A percentile compares a stretch with the other conserved stretches of the same genome.
Conservation (phyloP, 2,113 vertebrate species). For the Archocentrus centrarchus region DNA sequence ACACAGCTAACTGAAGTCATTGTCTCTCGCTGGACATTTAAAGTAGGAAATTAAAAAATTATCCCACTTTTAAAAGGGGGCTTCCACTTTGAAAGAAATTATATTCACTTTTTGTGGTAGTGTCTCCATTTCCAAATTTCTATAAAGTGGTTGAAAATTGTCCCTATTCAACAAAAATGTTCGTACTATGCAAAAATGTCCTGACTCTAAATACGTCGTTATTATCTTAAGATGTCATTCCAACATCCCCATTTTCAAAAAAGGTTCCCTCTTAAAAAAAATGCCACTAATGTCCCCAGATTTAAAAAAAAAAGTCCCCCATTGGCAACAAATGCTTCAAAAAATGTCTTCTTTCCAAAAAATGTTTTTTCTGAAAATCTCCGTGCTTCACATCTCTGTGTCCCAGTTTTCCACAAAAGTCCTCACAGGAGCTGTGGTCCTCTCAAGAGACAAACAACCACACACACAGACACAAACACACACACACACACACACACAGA, state of each 20-base stretch:
- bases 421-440: not conserved
- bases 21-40: not conserved
- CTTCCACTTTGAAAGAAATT: not conserved
- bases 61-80: not conserved
- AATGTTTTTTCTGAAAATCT: not conserved
- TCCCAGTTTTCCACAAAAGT: not conserved
- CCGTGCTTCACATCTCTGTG: not conserved
- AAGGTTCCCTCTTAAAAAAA: not conserved
- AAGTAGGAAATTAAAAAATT: not conserved
- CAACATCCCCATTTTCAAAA: not conserved
- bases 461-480: not conserved
- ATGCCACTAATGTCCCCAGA: not conserved
- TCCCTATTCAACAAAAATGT: no score
- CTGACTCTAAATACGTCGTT: not conserved
- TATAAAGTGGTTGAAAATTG: no score
- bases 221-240: not conserved
- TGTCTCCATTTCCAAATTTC: not conserved
- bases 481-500: conserved; percentile 18
- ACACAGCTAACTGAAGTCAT: not conserved
- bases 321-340: fast-evolving
- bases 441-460: not conserved
- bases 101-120: not conserved
- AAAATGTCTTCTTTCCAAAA: not conserved
- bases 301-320: not conserved
- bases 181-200: no score